A percentile compares a stretch with the other conserved stretches of the same genome.
Evolutionary conservation across 2,888 invertebrate genomes (phyloP).

Genomic region (Nematopogon swammerdamellus): DNA sequence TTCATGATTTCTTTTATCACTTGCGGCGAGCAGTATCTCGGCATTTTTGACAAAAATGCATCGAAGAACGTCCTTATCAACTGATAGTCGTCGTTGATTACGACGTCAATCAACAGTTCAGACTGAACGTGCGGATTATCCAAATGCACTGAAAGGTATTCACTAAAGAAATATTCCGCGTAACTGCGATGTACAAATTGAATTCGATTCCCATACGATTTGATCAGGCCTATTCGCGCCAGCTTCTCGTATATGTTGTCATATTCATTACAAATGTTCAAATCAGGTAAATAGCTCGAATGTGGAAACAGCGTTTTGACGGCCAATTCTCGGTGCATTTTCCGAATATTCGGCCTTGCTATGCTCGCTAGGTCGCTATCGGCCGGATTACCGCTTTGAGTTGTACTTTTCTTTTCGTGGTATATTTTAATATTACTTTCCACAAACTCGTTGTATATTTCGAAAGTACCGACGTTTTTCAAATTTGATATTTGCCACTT

Average conservation of each 20-base stretch:
- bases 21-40: no score
- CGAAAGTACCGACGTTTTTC: not conserved
- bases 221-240: not conserved
- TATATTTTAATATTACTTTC: not conserved
- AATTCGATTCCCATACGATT: not conserved
- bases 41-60: not conserved
- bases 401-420: not conserved
- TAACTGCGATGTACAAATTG: not conserved
- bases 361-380: not conserved
- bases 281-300: not conserved
- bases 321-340: not conserved
- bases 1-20: no score
- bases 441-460: not conserved
- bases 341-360: not conserved
- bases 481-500: not conserved
- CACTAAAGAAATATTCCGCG: not conserved
- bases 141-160: not conserved
- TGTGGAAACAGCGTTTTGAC: not conserved
- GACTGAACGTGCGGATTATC: not conserved
- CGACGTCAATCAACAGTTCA: not conserved
- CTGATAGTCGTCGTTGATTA: not conserved
- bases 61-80: not conserved
- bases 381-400: not conserved
- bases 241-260: not conserved
- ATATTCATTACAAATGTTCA: no score